Evolutionary conservation across 2,888 invertebrate genomes (phyloP), one percentile per base, ranked within the genome.

Genomic region (Ectropis crepuscularia): DNA sequence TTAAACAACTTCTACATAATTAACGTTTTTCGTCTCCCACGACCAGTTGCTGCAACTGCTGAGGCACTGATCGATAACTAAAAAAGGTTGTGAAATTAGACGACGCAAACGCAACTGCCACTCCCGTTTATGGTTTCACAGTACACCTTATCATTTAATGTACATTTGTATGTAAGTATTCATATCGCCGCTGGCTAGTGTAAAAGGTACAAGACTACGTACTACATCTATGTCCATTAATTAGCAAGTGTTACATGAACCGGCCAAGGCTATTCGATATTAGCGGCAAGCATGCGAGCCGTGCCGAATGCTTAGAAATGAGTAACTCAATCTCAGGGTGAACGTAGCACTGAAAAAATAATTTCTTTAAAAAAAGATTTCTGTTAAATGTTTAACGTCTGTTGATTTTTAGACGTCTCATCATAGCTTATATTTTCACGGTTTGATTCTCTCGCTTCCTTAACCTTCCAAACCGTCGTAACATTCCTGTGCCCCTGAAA

Each of bases 191-290:
- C 53, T 28, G 60, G 60, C 60, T 48, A 57, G 58, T 47, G 37
- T 48, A 36, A 9, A 57, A 57, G 42, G 37, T 58, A 16, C 12
- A 28, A 9, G 28, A 46, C 16, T 51, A 42, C 47, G 51, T 57
- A 55, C 53, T 46, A 38, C 43, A 38, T 39, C 60, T 53, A 74
- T 76, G 74, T 80, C 77, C 71, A 78, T 81, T 83, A 81, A 84
- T 82, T 83, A 83, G 74, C 75, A 71, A 74, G 70, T 67, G 74
- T 80, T 81, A 75, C 76, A 71, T 79, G 76, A 79, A 76, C 67
- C 63, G 61, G 68, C 61, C 70, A 75, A 74, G 72, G 74, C 81
- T 80, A 75, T 77, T 77, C 71, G 79, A 75, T 57, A 63, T 71
- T 64, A 57, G 64, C 58, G 57, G 61, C 53, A 54, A 9, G 51